Percentiles rank a stretch among this genome's conserved stretches.
phyloP scores from a whole-genome alignment of 2,888 invertebrate genomes.

The Thecocarcelia acutangulata region DNA sequence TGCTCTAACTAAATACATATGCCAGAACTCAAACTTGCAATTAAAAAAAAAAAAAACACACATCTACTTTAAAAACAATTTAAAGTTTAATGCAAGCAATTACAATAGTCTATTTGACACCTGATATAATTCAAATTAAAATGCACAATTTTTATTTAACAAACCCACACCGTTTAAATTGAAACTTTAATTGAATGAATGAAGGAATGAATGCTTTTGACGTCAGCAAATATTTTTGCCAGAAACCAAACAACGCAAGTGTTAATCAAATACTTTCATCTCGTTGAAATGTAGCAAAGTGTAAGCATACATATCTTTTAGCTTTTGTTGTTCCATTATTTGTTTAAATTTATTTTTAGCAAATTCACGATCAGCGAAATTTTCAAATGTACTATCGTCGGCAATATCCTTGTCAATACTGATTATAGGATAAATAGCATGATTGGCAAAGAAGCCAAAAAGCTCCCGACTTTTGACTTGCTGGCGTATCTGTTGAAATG shows the following conservation, averaged over 20 bases:
- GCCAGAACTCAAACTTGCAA: constrained; percentile 1
- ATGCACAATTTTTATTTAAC: constrained; percentile 19
- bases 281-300: constrained; percentile 76
- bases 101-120: constrained; percentile 64
- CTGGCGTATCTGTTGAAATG: constrained; percentile 72
- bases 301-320: constrained; percentile 74
- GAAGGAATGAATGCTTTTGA: background rate
- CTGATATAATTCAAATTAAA: constrained; percentile 56
- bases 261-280: constrained; percentile 73
- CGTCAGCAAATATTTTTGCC: constrained; percentile 1
- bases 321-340: constrained; percentile 74
- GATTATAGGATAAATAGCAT: constrained; percentile 75
- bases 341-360: constrained; percentile 72
- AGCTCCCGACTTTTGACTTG: constrained; percentile 39
- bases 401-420: constrained; percentile 75
- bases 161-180: constrained; percentile 44
- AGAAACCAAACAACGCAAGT: background rate
- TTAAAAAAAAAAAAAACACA: constrained; percentile 11
- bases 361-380: constrained; percentile 74
- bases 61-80: constrained; percentile 59
- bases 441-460: constrained; percentile 77
- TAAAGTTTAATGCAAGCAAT: constrained; percentile 60
- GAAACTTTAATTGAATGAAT: constrained; percentile 34
- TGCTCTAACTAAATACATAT: constrained; percentile 12
- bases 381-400: constrained; percentile 75